Conservation (phyloP, 2,113 vertebrate species). For the Leucoraja erinaceus region DNA sequence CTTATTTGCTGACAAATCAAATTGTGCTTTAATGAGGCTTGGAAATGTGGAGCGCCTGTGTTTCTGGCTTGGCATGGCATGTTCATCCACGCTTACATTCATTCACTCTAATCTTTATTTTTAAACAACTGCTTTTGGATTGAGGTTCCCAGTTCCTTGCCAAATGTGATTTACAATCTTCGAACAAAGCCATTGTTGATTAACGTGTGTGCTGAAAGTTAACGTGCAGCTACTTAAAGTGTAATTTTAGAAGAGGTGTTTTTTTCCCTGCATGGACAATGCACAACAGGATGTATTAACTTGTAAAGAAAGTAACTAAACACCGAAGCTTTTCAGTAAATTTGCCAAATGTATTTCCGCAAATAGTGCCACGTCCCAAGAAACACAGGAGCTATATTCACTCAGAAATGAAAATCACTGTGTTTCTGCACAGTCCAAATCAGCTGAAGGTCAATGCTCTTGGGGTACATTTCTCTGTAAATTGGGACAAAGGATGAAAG, state of each 20-base stretch:
- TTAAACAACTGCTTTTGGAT: background rate
- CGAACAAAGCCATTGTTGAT: slow-evolving; percentile 1
- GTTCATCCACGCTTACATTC: background rate
- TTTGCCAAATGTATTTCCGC: background rate
- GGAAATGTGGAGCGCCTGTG: background rate
- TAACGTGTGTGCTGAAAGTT: slow-evolving; percentile 1
- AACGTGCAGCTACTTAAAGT: background rate
- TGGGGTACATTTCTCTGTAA: background rate
- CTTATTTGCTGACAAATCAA: background rate
- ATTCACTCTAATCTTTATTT: background rate
- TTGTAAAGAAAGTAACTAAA: background rate
- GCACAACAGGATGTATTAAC: background rate
- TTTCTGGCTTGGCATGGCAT: background rate
- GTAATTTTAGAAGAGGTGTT: background rate
- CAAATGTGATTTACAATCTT: slow-evolving; percentile 9
- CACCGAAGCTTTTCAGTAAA: background rate
- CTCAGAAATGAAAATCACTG: background rate
- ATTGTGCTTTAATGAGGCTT: background rate
- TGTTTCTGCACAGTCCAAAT: background rate
- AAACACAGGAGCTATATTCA: background rate
- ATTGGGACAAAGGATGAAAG: background rate
- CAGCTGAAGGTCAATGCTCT: background rate
- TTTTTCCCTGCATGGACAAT: background rate
- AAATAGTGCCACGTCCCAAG: background rate
- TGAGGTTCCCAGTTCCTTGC: background rate